Percentiles rank a stretch among this genome's conserved stretches.
Evolutionary conservation across 2,888 invertebrate species (phyloP).

Genomic region (Petrolisthes manimaculis): DNA sequence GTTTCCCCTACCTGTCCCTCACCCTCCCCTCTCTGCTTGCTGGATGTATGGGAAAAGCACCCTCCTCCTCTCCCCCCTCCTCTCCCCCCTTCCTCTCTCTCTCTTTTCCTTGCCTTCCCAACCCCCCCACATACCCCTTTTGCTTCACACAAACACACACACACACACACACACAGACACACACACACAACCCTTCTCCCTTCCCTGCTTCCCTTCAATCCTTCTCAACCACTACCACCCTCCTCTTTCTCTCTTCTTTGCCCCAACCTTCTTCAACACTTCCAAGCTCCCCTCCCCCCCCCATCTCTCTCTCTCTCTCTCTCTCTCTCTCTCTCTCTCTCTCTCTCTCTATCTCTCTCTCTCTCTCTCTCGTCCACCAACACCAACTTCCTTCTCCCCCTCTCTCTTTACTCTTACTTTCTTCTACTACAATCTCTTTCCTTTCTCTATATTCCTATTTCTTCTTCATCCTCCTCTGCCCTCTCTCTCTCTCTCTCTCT

Average conservation of each 20-base stretch:
- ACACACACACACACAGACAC: too few relatives aligned
- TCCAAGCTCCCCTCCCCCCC: not conserved
- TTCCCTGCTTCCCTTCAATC: not conserved
- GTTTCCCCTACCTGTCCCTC: not conserved
- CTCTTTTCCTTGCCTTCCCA: too few relatives aligned
- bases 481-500: not conserved
- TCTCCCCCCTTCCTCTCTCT: not conserved
- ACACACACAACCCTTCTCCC: too few relatives aligned
- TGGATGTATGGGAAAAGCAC: slow-evolving; percentile 4
- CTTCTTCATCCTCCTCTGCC: not conserved
- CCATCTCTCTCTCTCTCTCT: not conserved
- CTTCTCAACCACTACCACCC: not conserved
- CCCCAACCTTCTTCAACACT: not conserved
- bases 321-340: not conserved
- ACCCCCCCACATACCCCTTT: too few relatives aligned
- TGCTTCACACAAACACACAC: too few relatives aligned
- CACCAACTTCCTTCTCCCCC: not conserved
- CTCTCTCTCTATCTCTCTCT: not conserved
- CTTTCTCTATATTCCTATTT: not conserved
- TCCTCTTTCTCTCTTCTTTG: not conserved
- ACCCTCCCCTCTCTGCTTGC: slow-evolving; percentile 1
- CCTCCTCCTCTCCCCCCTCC: not conserved
- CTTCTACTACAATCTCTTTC: not conserved
- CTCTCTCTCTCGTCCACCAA: not conserved
- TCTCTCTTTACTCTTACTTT: not conserved